phyloP scores from a whole-genome alignment of 2,113 vertebrate genomes.

The Excalfactoria chinensis region DNA sequence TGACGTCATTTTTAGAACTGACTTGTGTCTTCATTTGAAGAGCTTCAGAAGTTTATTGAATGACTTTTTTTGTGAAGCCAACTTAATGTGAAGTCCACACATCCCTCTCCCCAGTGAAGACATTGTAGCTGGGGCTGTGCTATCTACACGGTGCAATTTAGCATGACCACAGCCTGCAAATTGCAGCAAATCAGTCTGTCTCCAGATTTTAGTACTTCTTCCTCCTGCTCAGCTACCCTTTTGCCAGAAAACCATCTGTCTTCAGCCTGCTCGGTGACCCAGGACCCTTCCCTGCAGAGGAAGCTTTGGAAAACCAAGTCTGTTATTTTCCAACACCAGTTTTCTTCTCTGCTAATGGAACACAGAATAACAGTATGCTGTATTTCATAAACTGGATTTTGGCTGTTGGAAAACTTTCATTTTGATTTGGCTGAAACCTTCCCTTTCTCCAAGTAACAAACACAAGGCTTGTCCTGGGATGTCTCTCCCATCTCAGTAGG shows the following conservation, averaged over 20 bases:
- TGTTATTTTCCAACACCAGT: neutral
- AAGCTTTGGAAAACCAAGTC: slow-evolving; percentile 39
- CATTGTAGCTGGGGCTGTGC: neutral
- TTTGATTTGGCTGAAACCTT: slow-evolving; percentile 47
- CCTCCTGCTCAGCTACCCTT: neutral
- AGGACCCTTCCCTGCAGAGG: neutral
- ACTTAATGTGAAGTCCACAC: neutral
- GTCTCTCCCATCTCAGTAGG: slow-evolving; percentile 36
- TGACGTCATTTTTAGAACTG: neutral
- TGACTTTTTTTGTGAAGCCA: neutral
- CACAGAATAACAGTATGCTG: neutral
- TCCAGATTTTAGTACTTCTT: neutral
- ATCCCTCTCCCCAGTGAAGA: neutral
- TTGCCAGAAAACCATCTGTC: slow-evolving; percentile 44
- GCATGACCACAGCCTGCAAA: neutral
- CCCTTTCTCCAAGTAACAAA: neutral
- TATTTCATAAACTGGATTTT: neutral
- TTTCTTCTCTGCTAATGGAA: slow-evolving; percentile 33
- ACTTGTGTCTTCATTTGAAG: neutral
- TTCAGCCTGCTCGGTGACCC: neutral
- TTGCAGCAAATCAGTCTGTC: neutral
- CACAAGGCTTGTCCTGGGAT: slow-evolving; percentile 14
- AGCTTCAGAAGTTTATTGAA: neutral
- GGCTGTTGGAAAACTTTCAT: slow-evolving; percentile 61
- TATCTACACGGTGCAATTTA: neutral